Percentiles rank a stretch among this genome's conserved stretches.
Conservation (phyloP, 1,140 invertebrate genomes). For the Papilio polyxenes region DNA sequence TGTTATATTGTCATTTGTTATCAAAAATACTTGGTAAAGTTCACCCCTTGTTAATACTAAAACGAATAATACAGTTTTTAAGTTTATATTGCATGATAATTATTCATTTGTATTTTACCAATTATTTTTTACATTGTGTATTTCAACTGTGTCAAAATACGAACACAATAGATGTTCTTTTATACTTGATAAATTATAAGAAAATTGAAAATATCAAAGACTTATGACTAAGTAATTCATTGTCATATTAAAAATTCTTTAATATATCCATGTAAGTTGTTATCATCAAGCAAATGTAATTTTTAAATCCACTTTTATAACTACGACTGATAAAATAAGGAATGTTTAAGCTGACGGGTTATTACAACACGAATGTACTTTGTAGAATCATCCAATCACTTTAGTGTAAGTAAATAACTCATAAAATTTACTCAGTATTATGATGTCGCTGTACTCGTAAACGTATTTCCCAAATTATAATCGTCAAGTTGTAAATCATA, state of each 20-base stretch:
- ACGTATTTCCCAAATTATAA: conserved; percentile 1
- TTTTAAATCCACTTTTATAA: neutral
- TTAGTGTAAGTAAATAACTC: conserved; percentile 4
- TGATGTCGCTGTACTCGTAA: neutral
- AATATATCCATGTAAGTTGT: neutral
- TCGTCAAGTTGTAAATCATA: neutral
- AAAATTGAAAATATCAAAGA: too few relatives aligned
- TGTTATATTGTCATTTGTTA: conserved; percentile 16
- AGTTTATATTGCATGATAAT: neutral
- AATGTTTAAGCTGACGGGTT: neutral
- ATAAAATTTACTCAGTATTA: neutral
- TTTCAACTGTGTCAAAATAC: too few relatives aligned
- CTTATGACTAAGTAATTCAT: too few relatives aligned
- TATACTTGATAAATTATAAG: too few relatives aligned
- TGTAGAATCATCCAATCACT: neutral
- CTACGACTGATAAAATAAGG: neutral
- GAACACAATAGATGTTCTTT: too few relatives aligned
- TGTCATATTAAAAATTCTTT: neutral
- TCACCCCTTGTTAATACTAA: neutral
- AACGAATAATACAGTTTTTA: neutral
- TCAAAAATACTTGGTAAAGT: neutral
- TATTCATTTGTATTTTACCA: too few relatives aligned
- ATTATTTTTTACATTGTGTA: too few relatives aligned
- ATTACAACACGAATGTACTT: neutral
- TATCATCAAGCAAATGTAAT: neutral